A percentile compares a stretch with the other conserved stretches of the same genome.
Evolutionary conservation across 2,113 vertebrate species (phyloP).

Genomic region (Cephalopterus ornatus): DNA sequence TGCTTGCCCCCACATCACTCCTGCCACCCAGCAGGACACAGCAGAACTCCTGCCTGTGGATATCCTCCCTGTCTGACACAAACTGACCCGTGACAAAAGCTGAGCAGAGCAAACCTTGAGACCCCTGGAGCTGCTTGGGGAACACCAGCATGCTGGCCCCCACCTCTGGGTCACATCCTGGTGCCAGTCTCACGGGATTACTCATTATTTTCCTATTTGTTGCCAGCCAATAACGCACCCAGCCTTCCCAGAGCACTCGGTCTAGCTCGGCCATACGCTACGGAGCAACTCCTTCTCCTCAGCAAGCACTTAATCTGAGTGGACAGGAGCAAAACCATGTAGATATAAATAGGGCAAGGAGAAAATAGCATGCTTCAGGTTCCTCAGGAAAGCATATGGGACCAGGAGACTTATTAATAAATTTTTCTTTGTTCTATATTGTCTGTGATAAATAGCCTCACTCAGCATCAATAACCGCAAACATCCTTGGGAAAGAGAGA

Average conservation of each 20-base stretch:
- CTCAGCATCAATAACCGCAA: conserved; percentile 64
- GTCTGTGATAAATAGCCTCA: conserved; percentile 60
- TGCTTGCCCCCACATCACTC: background rate
- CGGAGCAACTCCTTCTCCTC: background rate
- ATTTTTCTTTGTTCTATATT: conserved; percentile 59
- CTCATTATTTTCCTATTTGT: fast-evolving
- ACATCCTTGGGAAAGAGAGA: conserved; percentile 63
- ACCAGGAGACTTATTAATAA: conserved; percentile 58
- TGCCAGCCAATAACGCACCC: fast-evolving
- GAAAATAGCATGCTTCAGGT: conserved; percentile 10
- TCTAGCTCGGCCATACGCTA: fast-evolving
- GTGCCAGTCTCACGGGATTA: fast-evolving
- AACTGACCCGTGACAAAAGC: background rate
- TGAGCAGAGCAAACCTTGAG: fast-evolving
- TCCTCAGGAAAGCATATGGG: background rate
- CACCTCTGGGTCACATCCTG: background rate
- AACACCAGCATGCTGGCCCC: background rate
- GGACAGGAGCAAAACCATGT: background rate
- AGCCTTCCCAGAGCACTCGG: background rate
- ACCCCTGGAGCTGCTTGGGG: background rate
- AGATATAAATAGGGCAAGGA: conserved; percentile 28
- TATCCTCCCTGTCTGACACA: background rate
- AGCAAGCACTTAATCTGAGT: background rate
- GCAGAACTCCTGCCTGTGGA: background rate
- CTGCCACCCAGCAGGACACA: background rate